Evolutionary conservation across 2,113 vertebrate genomes (phyloP).

Genomic region (Brachyhypopomus occidentalis): DNA sequence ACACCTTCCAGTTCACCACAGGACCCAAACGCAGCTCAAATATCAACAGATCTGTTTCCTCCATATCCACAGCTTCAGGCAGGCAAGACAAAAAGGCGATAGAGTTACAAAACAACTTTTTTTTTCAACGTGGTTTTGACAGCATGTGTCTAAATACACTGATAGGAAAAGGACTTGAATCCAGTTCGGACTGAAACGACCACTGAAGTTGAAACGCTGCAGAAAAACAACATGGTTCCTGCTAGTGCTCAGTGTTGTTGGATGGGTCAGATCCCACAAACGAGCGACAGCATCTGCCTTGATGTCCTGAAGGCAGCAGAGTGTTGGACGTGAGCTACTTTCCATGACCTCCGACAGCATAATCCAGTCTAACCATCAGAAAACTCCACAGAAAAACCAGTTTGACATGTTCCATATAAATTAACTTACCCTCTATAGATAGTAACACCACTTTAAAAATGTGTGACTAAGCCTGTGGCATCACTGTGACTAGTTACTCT

Average conservation of each 20-base stretch:
- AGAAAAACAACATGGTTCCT: background rate
- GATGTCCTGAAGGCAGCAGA: background rate
- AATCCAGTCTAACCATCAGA: background rate
- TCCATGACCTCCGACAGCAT: background rate
- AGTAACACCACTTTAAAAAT: background rate
- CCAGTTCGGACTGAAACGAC: background rate
- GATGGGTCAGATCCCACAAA: background rate
- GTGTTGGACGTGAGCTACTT: background rate
- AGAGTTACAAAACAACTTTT: conserved; percentile 62
- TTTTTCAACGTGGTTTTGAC: conserved; percentile 49
- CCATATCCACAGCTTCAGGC: conserved; percentile 55
- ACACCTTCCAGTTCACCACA: conserved; percentile 37
- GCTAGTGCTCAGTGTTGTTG: background rate
- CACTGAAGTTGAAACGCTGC: background rate
- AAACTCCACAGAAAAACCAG: background rate
- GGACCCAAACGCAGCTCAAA: conserved; percentile 64
- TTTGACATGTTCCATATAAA: conserved; percentile 16
- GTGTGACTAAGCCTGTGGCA: background rate
- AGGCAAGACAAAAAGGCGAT: conserved; percentile 58
- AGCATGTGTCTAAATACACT: conserved; percentile 51
- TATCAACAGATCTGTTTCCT: conserved; percentile 59
- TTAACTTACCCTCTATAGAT: background rate
- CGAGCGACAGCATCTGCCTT: background rate
- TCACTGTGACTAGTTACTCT: background rate
- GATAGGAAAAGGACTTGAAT: background rate